These are phyloP conservation scores for Balaenoptera acutorostrata DNA, from an alignment of 2,113 vertebrate genomes.

Conservation along the genomic window DNA sequence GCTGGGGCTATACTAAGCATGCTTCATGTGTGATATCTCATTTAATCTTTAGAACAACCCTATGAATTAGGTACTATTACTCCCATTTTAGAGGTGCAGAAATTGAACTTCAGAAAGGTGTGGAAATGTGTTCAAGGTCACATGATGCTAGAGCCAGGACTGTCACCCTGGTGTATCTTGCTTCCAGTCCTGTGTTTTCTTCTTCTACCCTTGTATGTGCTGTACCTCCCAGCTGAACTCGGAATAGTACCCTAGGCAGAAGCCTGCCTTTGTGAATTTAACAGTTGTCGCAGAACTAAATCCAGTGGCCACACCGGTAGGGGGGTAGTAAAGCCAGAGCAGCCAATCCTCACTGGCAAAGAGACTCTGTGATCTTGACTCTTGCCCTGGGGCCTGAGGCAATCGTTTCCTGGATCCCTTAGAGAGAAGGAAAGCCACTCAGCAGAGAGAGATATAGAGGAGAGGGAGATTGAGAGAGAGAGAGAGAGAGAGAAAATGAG, in stretches of 20 bases:
- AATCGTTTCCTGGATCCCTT: neutral
- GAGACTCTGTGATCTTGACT: neutral
- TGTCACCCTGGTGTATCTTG: neutral
- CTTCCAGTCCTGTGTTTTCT: neutral
- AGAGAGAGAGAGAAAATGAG: neutral
- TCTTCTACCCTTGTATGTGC: neutral
- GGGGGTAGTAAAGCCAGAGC: neutral
- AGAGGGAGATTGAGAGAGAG: no score
- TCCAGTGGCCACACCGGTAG: neutral
- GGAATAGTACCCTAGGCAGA: neutral
- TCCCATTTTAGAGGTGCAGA: neutral
- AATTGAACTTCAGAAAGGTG: neutral
- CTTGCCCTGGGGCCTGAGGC: neutral
- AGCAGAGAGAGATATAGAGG: no score
- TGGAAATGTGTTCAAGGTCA: neutral
- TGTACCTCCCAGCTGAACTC: neutral
- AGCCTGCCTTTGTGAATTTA: neutral
- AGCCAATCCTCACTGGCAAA: neutral
- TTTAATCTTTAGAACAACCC: neutral
- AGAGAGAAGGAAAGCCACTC: neutral
- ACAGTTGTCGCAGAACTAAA: neutral
- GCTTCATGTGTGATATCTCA: neutral
- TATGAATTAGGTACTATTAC: neutral
- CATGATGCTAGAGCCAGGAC: neutral
- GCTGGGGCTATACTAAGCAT: neutral